These are phyloP conservation scores for Urosaurus nigricauda DNA, from an alignment of 2,797 vertebrate species.

Conservation along the genomic window DNA sequence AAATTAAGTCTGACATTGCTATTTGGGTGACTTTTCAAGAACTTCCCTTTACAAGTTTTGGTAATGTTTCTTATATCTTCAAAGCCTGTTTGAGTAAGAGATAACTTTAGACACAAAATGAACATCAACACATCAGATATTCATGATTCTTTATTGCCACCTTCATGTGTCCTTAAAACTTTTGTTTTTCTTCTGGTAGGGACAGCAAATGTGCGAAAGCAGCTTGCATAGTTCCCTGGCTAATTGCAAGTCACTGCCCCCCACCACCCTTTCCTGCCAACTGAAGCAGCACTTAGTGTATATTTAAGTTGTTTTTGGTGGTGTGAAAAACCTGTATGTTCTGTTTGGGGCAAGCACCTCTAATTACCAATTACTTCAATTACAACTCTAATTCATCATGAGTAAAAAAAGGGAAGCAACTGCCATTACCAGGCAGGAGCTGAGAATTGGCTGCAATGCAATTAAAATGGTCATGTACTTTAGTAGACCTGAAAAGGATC, in stretches of 20 bases:
- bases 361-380: slow-evolving; percentile 3
- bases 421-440: neutral
- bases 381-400: slow-evolving; percentile 6
- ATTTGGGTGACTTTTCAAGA: neutral
- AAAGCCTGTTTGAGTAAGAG: neutral
- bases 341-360: neutral
- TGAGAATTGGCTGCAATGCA: neutral
- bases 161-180: neutral
- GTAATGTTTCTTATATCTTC: neutral
- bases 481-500: neutral
- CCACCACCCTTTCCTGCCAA: neutral
- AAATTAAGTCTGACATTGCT: neutral
- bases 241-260: neutral
- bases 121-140: neutral
- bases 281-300: neutral
- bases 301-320: neutral
- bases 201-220: neutral
- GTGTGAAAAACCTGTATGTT: neutral
- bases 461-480: neutral
- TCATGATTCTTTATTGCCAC: neutral
- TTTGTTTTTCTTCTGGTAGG: neutral
- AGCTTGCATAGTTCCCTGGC: neutral
- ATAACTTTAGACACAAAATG: neutral
- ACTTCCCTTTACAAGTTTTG: neutral
- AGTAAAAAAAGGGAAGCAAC: neutral